phyloP scores from a whole-genome alignment of 2,888 invertebrate species.

The Oithona nana region DNA sequence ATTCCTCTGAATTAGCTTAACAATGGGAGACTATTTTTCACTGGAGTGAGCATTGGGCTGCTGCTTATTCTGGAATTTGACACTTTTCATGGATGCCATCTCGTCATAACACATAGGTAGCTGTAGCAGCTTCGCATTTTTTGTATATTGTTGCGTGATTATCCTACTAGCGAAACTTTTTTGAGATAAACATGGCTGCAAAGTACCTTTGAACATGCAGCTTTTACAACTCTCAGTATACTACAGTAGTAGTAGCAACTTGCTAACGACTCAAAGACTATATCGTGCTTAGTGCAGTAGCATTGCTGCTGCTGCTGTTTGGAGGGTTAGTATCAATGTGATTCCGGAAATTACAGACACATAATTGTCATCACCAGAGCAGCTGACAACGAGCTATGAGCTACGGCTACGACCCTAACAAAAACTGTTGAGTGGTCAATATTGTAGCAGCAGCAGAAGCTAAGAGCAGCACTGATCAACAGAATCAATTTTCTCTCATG shows the following conservation, averaged over 20 bases:
- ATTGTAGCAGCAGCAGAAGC: too few relatives aligned
- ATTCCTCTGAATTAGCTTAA: not conserved
- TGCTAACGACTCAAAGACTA: too few relatives aligned
- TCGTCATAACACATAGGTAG: not conserved
- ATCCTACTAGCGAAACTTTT: not conserved
- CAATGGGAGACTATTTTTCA: not conserved
- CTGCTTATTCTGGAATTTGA: too few relatives aligned
- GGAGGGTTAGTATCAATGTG: not conserved
- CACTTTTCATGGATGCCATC: not conserved
- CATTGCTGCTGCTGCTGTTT: not conserved
- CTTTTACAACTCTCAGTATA: not conserved
- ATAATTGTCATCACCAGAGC: not conserved
- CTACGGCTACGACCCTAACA: not conserved
- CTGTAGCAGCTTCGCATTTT: not conserved
- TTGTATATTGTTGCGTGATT: not conserved
- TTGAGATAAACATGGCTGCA: not conserved
- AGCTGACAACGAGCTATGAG: not conserved
- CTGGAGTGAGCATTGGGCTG: not conserved
- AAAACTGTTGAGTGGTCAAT: not conserved
- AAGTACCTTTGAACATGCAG: not conserved
- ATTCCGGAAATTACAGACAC: not conserved
- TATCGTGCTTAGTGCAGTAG: too few relatives aligned
- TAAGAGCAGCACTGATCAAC: too few relatives aligned
- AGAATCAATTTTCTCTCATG: too few relatives aligned
- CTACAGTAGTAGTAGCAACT: too few relatives aligned